A percentile compares a stretch with the other conserved stretches of the same genome.
phyloP scores from a whole-genome alignment of 53 echinoderm and acorn worm species.

The Holothuria scabra region DNA sequence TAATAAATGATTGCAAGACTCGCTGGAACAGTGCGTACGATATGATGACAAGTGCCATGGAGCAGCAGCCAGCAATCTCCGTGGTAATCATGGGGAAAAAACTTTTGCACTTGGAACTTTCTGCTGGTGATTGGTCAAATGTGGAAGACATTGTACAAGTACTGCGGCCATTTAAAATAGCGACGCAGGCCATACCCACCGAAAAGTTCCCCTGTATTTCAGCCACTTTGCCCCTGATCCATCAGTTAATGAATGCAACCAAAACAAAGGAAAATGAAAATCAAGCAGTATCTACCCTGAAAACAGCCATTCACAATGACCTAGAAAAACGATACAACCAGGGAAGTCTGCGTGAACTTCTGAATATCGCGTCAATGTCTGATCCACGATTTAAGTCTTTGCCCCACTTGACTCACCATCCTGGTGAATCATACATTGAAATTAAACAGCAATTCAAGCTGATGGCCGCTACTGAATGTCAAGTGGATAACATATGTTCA shows the following conservation, averaged over 20 bases:
- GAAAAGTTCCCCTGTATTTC: constrained; percentile 25
- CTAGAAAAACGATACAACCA: constrained; percentile 17
- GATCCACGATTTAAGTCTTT: constrained; percentile 16
- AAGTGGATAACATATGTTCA: neutral
- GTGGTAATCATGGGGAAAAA: constrained; percentile 12
- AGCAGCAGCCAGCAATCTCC: constrained; percentile 7
- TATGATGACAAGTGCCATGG: constrained; percentile 13
- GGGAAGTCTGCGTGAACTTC: constrained; percentile 21
- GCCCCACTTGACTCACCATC: constrained; percentile 9
- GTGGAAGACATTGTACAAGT: constrained; percentile 22
- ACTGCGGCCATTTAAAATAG: constrained; percentile 20
- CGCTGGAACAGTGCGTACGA: constrained; percentile 3
- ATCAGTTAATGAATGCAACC: neutral
- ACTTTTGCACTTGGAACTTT: constrained; percentile 21
- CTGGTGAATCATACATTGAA: constrained; percentile 3
- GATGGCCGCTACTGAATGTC: constrained; percentile 14
- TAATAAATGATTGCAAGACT: constrained; percentile 9
- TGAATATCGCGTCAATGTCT: constrained; percentile 2
- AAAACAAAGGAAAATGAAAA: constrained; percentile 24
- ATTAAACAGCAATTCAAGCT: constrained; percentile 14
- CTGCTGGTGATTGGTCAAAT: constrained; percentile 21
- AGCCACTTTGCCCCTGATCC: constrained; percentile 21
- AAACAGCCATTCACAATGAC: constrained; percentile 14
- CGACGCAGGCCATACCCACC: constrained; percentile 18
- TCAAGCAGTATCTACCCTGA: constrained; percentile 14